Base-by-base conservation (phyloP, 2,797 vertebrate species). In the Anguilla megastoma region DNA sequence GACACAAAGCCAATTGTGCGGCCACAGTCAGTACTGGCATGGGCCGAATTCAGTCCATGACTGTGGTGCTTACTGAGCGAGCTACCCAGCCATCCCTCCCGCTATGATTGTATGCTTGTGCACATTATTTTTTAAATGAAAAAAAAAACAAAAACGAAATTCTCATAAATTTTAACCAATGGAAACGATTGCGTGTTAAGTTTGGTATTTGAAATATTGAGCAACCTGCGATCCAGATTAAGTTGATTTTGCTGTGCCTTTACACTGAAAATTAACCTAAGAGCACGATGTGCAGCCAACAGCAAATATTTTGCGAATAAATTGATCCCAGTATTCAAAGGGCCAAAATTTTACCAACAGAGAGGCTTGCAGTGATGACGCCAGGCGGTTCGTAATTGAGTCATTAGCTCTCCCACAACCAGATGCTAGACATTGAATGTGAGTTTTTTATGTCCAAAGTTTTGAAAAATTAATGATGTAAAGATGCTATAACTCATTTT, bases 151-250 rank as follows among this genome's bases (percentile, higher is more conserved):
- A 56, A 16, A 56, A 14, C 16, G 3, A 58, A 69, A 69, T 12
- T 45, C 30, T 74, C 27, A 74, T 74, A 74, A 10, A 12, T 74
- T 74, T 74, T 33, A 76, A 76, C 14, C 45, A 74, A 87, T 76
- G 8, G 63, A 85, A 58, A 58, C 7, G 24, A 24, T 54, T 80
- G 18, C 4, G 54, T 24, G n/a, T 87, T 84, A 27, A 10, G n/a
- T 30, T 27, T 71, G n/a, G 9, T 30, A 10, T 14, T 71, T 71
- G 30, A 3, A 12, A 30, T 12, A 10, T 71, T 1, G 27, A 27
- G 69, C 33, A 12, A 33, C 36, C 33, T 76, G 5, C 27, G 74
- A 41, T 41, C 33, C 4, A 21, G 16, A 36, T 18, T 36, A 18
- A 76, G 10, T 41, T 33, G 5, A 76, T 41, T 76, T 58, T 3